phyloP scores from a whole-genome alignment of 1,140 invertebrate genomes.

The Pseudoatta argentina region DNA sequence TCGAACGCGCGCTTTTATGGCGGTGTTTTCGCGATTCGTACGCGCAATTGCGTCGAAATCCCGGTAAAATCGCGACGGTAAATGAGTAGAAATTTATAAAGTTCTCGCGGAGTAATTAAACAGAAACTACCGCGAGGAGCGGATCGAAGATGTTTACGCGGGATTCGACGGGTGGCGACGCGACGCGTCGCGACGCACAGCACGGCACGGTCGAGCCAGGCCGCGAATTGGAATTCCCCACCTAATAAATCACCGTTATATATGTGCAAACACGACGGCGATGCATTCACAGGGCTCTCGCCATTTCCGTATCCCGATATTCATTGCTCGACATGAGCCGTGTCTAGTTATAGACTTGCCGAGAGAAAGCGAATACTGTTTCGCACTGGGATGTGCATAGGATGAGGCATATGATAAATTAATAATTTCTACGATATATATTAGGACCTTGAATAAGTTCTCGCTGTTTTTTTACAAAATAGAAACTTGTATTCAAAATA shows the following conservation, averaged over 20 bases:
- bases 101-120: conserved; percentile 2
- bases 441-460: too few relatives aligned
- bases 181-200: background rate
- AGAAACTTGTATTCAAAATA: too few relatives aligned
- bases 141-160: conserved; percentile 75
- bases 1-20: conserved; percentile 23
- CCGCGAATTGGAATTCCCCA: conserved; percentile 76
- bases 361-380: conserved; percentile 67
- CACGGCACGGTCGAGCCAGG: conserved; percentile 59
- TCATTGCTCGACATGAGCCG: conserved; percentile 42
- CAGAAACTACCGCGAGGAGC: conserved; percentile 3
- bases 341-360: conserved; percentile 43
- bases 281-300: conserved; percentile 34
- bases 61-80: conserved; percentile 32
- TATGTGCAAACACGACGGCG: conserved; percentile 58
- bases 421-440: background rate
- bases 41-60: background rate
- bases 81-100: conserved; percentile 47
- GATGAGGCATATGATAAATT: background rate
- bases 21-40: conserved; percentile 4
- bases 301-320: conserved; percentile 38
- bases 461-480: too few relatives aligned
- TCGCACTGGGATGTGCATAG: conserved; percentile 31
- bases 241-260: conserved; percentile 77
- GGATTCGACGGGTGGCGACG: conserved; percentile 37